A percentile compares a stretch with the other conserved stretches of the same genome.
These are phyloP conservation scores for Augochlora pura DNA, from an alignment of 1,140 invertebrate genomes.

Conservation along the genomic window DNA sequence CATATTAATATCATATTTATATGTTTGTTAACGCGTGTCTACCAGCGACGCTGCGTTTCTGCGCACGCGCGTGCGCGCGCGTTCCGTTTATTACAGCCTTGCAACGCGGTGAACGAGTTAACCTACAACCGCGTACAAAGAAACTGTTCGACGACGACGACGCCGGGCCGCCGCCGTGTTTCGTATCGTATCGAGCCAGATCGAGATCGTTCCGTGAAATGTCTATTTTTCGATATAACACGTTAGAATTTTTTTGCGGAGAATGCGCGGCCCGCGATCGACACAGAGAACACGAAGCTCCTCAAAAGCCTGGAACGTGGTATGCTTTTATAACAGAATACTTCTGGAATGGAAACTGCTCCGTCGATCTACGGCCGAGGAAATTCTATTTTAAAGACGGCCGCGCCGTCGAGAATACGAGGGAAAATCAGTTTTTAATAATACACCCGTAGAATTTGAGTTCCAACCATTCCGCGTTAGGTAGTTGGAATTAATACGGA, in stretches of 20 bases:
- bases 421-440: neutral
- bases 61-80: no score
- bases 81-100: neutral
- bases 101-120: neutral
- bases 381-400: neutral
- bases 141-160: no score
- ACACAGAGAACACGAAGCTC: neutral
- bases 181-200: neutral
- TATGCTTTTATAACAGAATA: neutral
- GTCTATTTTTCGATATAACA: neutral
- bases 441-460: neutral
- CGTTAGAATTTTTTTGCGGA: neutral
- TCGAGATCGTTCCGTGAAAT: neutral
- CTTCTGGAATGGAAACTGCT: neutral
- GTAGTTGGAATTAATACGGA: no score
- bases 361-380: neutral
- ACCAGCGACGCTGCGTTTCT: slow-evolving; percentile 20
- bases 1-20: slow-evolving; percentile 33
- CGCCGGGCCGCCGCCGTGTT: neutral
- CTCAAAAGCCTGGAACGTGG: neutral
- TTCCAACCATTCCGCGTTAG: no score
- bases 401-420: neutral
- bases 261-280: neutral
- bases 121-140: neutral
- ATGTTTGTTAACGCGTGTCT: slow-evolving; percentile 21